Evolutionary conservation across 92 coral and sea anemone genomes (phyloP).

Genomic region (Bergia puertoricense): DNA sequence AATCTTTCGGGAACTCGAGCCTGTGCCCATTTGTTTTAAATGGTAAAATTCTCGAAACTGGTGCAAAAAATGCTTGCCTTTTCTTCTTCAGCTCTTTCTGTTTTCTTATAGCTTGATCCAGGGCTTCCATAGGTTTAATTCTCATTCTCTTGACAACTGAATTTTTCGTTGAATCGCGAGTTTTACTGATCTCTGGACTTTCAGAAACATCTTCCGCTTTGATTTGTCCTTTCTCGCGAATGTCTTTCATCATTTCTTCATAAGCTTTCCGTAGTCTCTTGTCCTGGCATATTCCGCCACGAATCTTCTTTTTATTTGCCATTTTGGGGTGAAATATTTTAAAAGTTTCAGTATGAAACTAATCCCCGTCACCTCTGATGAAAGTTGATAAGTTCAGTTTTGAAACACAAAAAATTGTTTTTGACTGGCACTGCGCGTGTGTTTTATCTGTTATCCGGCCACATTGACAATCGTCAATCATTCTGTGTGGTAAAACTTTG

Average conservation of each 20-base stretch:
- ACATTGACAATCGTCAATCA: background rate
- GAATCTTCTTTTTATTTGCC: conserved; percentile 8
- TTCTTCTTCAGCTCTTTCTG: conserved; percentile 57
- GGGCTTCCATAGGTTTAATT: conserved; percentile 53
- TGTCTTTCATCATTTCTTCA: conserved; percentile 19
- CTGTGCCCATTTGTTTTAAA: conserved; percentile 55
- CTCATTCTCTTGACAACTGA: conserved; percentile 23
- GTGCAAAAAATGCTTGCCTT: conserved; percentile 55
- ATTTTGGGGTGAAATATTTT: background rate
- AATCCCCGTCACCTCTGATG: background rate
- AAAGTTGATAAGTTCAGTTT: background rate
- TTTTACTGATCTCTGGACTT: conserved; percentile 15
- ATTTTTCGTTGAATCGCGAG: background rate
- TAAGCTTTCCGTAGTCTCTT: conserved; percentile 24
- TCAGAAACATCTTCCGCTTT: background rate
- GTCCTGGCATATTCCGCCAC: conserved; percentile 1
- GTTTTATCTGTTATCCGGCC: background rate
- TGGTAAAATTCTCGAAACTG: conserved; percentile 65
- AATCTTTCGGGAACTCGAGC: conserved; percentile 64
- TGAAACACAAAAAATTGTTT: background rate
- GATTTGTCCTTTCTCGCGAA: conserved; percentile 30
- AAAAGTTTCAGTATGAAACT: background rate
- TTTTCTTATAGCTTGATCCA: conserved; percentile 58
- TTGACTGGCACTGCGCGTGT: background rate
- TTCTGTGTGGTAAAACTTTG: background rate